Evolutionary conservation across 2,797 vertebrate genomes (phyloP), one percentile per base, ranked within the genome.

Genomic region (Trachurus trachurus): DNA sequence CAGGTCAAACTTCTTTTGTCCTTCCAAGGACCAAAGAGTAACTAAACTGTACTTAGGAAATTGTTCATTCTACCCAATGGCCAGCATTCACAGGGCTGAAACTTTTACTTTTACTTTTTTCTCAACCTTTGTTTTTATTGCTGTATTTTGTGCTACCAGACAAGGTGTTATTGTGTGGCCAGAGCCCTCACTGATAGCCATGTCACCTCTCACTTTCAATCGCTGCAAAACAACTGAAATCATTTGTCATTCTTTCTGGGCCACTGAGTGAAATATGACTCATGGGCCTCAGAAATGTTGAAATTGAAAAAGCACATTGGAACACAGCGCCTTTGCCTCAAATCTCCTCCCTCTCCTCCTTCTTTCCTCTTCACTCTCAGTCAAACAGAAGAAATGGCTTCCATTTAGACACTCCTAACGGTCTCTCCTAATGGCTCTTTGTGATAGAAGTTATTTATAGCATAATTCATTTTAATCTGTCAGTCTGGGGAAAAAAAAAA

Each of bases 381-480:
- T 93, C 92, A 92, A 62, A 88, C 71, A 74, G 78, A 89, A 89
- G 88, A 90, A 94, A 94, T 92, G 71, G 88, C 84, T 82, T 89
- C 90, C 88, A 94, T 95, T 95, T 93, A 94, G 89, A 89, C 87
- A 60, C 79, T 91, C 90, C 79, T 92, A 93, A 93, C 87, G 71
- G 88, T 88, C 87, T 87, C 68, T 78, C 87, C 85, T 93, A 93
- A 94, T 95, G 87, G 90, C 78, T 91, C 88, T 90, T 93, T 93
- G 91, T 92, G 89, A 93, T 85, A 78, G 82, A 86, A 87, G 89
- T 93, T 94, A 95, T 96, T 95, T 94, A 95, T 94, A 90, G 87
- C 79, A 82, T 80, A 84, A 92, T 93, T 94, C 62, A 85, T 92
- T 94, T 93, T 92, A 92, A 94, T 93, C 89, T 77, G 87, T 94